Evolutionary conservation across 1,140 invertebrate species (phyloP), one percentile per base, ranked within the genome.

Genomic region (Ceratina australensis): DNA sequence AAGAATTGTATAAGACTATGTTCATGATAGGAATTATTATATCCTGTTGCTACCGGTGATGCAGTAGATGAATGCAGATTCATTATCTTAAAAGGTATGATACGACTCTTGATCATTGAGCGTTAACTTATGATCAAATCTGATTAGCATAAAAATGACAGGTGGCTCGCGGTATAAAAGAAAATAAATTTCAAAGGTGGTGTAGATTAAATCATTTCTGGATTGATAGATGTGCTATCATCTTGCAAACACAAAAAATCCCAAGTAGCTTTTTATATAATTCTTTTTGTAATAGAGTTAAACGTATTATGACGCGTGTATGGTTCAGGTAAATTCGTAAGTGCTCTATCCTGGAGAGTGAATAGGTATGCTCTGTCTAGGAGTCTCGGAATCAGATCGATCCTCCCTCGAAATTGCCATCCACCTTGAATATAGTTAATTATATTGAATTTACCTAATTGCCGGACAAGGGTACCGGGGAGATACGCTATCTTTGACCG

Each of bases 401-500:
- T 56, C 49, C 67, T 47, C 8, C 8, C 18, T 33, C 13, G 28
- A 79, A 80, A 87, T 86, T 68, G 78, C 16, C 59, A 28, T 13
- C n/a, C 13, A n/a, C 78, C 79, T 86, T 79, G 82, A 87, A 84
- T 83, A 86, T 82, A 84, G 67, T 87, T 87, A 87, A 87, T 87
- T 86, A 87, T 87, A 87, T 87, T 82, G 85, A 84, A 84, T 85
- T 87, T 83, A 80, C 85, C 82, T 87, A 87, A 87, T 87, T 87
- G 87, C 80, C 78, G 83, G 71, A 52, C 78, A 78, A 73, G 79
- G 81, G 64, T 86, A 84, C 83, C 82, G 74, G 47, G 71, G 59
- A 52, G 59, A 52, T 50, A 33, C 66, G 49, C 63, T 83, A 86
- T 87, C 85, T 79, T 50, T 50, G 50, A 50, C 67, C 81, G 79